Evolutionary conservation across 1,140 invertebrate species (phyloP), one percentile per base, ranked within the genome.

Genomic region (Tetraneura akinire): DNA sequence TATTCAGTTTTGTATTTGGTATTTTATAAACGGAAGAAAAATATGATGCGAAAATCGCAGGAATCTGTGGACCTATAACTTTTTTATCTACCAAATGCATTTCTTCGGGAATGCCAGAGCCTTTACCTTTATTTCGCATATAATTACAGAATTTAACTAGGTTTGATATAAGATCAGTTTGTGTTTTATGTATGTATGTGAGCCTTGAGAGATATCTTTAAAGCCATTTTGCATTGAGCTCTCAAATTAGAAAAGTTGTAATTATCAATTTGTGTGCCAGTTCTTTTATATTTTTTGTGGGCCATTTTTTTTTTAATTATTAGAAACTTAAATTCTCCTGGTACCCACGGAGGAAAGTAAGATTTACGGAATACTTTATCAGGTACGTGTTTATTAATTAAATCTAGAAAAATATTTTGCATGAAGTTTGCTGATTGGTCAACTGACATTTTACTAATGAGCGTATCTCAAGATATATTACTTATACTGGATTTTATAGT

Each of bases 301-400:
- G 60, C 29, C 11, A 64, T 5, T 64, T 64, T 62, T 53, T 62
- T 62, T 62, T 29, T 29, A 62, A 32, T 26, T 62, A 32, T 62
- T 9, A 32, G 60, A 62, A 18, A 13, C 29, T 62, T 32, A 14
- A 62, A 26, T 62, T 62, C 29, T 29, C 29, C 29, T 64, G 60
- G 60, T 64, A 64, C 60, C 60, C 29, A 64, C 3, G 32, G 29
- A 5, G 62, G 62, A 64, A 64, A 64, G 29, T 64, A 37, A 37
- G 26, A 64, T 32, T 37, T 64, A n/a, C 16, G 32, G n/a, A 64
- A 37, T 1, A 64, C 18, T 37, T 42, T 64, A 37, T 18, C n/a
- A 8, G 62, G 29, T 37, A 64, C 62, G 37, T 64, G n/a, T 64
- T 64, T 37, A 64, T 64, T 64, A 37, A 64, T 64, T 64, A 64